Percentiles rank a stretch among this genome's conserved stretches.
Conservation (phyloP, 2,888 invertebrate genomes). For the Tachystola acroxantha region DNA sequence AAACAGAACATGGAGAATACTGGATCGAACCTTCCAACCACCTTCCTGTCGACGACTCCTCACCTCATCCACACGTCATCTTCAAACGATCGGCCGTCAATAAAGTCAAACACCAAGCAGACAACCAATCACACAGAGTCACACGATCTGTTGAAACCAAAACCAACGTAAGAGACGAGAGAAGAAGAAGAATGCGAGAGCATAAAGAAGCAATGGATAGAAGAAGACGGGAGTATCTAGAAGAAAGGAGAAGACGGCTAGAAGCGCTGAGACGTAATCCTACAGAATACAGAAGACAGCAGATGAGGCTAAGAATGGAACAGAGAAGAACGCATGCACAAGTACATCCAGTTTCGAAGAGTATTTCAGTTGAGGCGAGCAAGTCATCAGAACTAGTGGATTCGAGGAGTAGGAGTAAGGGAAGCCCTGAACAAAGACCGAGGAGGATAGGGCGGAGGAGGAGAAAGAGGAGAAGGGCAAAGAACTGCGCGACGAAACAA, state of each 20-base stretch:
- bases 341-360: slow-evolving; percentile 34
- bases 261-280: slow-evolving; percentile 60
- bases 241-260: slow-evolving; percentile 49
- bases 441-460: slow-evolving; percentile 50
- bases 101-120: slow-evolving; percentile 61
- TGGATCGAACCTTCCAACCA: slow-evolving; percentile 85
- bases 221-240: slow-evolving; percentile 52
- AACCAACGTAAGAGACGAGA: slow-evolving; percentile 36
- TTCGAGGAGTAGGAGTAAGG: slow-evolving; percentile 34
- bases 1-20: slow-evolving; percentile 82
- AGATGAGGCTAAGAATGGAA: slow-evolving; percentile 48
- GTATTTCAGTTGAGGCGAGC: slow-evolving; percentile 47
- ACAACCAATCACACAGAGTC: slow-evolving; percentile 54
- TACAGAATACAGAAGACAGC: slow-evolving; percentile 54
- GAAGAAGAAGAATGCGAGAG: slow-evolving; percentile 68
- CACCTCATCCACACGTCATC: slow-evolving; percentile 81
- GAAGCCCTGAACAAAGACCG: slow-evolving; percentile 31
- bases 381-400: slow-evolving; percentile 39
- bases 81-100: slow-evolving; percentile 83
- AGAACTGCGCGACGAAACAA: slow-evolving; percentile 68
- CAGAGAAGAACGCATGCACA: slow-evolving; percentile 32
- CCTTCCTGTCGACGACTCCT: slow-evolving; percentile 45
- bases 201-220: slow-evolving; percentile 80
- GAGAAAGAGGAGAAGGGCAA: slow-evolving; percentile 54
- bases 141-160: slow-evolving; percentile 46